These are phyloP conservation scores for Sceliomorpha sp. DNA, from an alignment of 2,888 invertebrate species.

Conservation along the genomic window DNA sequence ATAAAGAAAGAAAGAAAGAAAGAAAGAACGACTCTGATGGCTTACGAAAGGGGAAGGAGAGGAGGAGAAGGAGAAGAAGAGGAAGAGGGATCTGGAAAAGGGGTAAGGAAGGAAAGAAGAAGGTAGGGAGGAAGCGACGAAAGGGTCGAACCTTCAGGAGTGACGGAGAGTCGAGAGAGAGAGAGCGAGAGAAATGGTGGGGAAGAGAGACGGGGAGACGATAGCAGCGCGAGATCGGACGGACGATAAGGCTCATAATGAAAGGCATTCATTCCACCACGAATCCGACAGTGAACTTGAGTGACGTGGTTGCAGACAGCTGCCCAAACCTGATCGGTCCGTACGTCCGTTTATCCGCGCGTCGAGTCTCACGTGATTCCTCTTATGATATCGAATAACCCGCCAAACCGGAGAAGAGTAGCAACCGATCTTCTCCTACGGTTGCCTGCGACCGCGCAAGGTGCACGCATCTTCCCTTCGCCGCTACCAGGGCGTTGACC, in stretches of 20 bases:
- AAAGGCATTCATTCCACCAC: constrained; percentile 78
- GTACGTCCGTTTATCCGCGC: constrained; percentile 65
- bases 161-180: constrained; percentile 3
- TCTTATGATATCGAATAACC: constrained; percentile 78
- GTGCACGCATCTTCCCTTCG: constrained; percentile 46
- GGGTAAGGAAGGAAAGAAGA: constrained; percentile 15
- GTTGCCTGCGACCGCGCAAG: constrained; percentile 47
- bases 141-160: constrained; percentile 24
- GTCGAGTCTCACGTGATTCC: constrained; percentile 72
- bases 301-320: constrained; percentile 80
- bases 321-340: constrained; percentile 79
- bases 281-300: constrained; percentile 76
- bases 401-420: constrained; percentile 66
- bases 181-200: constrained; percentile 25
- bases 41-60: constrained; percentile 18
- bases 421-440: constrained; percentile 32
- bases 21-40: no score
- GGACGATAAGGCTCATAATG: constrained; percentile 77
- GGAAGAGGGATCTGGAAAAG: constrained; percentile 21
- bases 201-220: constrained; percentile 19
- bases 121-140: constrained; percentile 10
- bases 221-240: constrained; percentile 66
- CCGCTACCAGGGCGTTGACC: no score
- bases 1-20: constrained; percentile 20
- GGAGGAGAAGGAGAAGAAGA: constrained; percentile 20